Evolutionary conservation across 2,113 vertebrate species (phyloP).

Genomic region (Anoplopoma fimbria): DNA sequence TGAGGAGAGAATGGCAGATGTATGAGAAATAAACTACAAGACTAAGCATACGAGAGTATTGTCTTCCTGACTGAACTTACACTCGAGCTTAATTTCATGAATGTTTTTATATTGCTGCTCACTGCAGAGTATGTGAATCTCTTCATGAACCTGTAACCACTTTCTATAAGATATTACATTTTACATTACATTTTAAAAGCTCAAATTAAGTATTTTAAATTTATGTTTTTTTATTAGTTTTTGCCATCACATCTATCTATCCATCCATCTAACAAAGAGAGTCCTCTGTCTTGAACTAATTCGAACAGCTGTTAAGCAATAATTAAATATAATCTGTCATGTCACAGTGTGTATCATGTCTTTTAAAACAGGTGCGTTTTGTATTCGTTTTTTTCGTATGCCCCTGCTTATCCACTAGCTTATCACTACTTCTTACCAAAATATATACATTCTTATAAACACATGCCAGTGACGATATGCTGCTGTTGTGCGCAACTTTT

Average conservation of each 20-base stretch:
- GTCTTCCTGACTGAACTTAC: no score
- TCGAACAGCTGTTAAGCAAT: no score
- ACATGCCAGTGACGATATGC: not conserved
- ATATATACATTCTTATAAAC: not conserved
- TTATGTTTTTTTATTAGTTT: not conserved
- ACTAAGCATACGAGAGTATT: no score
- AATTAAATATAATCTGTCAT: no score
- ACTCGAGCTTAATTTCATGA: no score
- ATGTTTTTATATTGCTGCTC: constrained; percentile 11
- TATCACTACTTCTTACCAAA: not conserved
- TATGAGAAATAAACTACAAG: no score
- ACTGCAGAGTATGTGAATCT: not conserved
- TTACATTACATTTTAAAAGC: not conserved
- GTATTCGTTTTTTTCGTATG: no score
- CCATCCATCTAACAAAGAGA: not conserved
- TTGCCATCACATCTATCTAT: not conserved
- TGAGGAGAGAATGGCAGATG: no score
- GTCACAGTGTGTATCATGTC: no score
- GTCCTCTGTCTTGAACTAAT: no score
- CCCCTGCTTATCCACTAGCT: not conserved
- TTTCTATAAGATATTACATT: not conserved
- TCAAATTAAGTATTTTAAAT: not conserved
- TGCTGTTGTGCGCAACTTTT: no score
- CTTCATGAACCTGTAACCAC: constrained; percentile 2
- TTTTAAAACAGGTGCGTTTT: not conserved